Conservation (phyloP, 2,113 vertebrate species). For the Sebastes fasciatus region DNA sequence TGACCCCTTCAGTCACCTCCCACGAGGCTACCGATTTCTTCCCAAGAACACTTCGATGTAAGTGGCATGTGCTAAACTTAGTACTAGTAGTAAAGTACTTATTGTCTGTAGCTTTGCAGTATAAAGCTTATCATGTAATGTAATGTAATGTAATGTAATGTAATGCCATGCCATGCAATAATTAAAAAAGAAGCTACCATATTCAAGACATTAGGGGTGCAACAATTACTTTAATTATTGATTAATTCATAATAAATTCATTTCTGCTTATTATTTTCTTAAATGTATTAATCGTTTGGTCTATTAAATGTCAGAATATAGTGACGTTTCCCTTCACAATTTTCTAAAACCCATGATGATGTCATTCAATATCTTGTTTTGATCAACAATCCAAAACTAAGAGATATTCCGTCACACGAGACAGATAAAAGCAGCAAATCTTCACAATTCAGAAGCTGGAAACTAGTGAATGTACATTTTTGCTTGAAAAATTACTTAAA, state of each 20-base stretch:
- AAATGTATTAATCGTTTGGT: neutral
- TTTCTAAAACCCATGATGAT: neutral
- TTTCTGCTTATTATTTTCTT: neutral
- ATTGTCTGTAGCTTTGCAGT: neutral
- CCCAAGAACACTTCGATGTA: slow-evolving; percentile 96
- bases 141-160: no score
- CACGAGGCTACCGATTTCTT: slow-evolving; percentile 98
- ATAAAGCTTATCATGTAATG: neutral
- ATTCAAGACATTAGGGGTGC: neutral
- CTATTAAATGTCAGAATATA: neutral
- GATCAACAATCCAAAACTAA: neutral
- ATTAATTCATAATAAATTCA: neutral
- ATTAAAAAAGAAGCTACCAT: neutral
- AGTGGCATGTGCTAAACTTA: slow-evolving; percentile 58
- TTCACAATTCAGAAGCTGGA: neutral
- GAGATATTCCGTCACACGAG: neutral
- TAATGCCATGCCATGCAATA: neutral
- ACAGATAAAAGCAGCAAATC: neutral
- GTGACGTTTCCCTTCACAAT: neutral
- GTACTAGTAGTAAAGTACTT: neutral
- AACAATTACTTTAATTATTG: neutral
- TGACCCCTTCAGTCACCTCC: slow-evolving; percentile 97
- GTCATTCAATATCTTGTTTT: no score
- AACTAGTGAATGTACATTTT: neutral
- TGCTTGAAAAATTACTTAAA: neutral